Evolutionary conservation across 2,888 invertebrate species (phyloP), one percentile per base, ranked within the genome.

Genomic region (Globia sparganii): DNA sequence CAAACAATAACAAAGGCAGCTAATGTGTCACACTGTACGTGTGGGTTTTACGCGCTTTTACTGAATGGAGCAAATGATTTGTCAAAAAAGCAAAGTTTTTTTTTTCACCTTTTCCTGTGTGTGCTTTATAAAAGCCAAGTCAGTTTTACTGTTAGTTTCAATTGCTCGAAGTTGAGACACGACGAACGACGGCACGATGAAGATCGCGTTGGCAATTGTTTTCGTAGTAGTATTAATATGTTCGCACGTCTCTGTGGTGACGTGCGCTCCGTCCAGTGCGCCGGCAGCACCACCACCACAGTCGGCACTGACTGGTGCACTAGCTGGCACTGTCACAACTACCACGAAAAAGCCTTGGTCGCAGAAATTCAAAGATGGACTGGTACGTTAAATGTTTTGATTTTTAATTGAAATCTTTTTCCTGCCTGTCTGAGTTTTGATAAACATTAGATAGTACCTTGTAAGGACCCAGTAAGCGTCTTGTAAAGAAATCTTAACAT

Each of bases 261-360:
- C 86, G 49, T 83, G 88, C 40, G 80, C 65, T 65, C 71, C 78
- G 46, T 64, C 78, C 25, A 76, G 71, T 75, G 25, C 69, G 11
- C 64, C 75, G 21, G 40, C 40, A 40, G 25, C 69, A 8, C 64
- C 75, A 18, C 11, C 40, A 40, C 40, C 11, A 40, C 40, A 40
- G 11, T 58, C 76, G 21, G 73, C 68, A 34, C 65, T 73, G 56
- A 75, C 86, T 71, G 71, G 78, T 18, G 46, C 83, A 56, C 43
- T 84, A 31, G 72, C 71, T 34, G 83, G 80, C 25, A 61, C 82
- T 21, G 58, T 80, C 11, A 75, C 88, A 2, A 88, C 90, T 1
- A 92, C 91, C 4, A 92, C 92, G 0, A 78, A 81, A 34, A 93
- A 92, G 58, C 90, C 91, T 25, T 93, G 93, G 92, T 87, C 91